Conservation (phyloP, 64 coral and sea anemone genomes). For the Trachythela sp. region DNA sequence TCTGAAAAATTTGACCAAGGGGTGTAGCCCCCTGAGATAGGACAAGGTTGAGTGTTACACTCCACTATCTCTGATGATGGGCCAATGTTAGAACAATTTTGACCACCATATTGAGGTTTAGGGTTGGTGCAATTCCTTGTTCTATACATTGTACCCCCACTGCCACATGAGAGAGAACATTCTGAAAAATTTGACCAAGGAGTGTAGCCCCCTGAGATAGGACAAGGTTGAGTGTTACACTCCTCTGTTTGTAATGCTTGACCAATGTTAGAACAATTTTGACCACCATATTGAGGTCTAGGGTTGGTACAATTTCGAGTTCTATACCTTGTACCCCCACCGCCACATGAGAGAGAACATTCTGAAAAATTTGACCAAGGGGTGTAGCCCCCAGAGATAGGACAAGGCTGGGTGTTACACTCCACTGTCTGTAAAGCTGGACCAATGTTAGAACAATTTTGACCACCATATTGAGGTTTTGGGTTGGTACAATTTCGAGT, state of each 20-base stretch:
- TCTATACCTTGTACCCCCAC: slow-evolving; percentile 13
- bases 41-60: not conserved
- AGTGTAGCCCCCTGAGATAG: slow-evolving; percentile 56
- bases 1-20: slow-evolving; percentile 38
- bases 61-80: not conserved
- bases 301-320: slow-evolving; percentile 34
- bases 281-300: slow-evolving; percentile 12
- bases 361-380: slow-evolving; percentile 40
- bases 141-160: slow-evolving; percentile 31
- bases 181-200: slow-evolving; percentile 41
- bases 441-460: not conserved
- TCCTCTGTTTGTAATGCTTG: not conserved
- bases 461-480: slow-evolving; percentile 18
- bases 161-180: slow-evolving; percentile 50
- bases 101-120: slow-evolving; percentile 7
- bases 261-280: slow-evolving; percentile 15
- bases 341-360: slow-evolving; percentile 15
- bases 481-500: slow-evolving; percentile 66
- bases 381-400: slow-evolving; percentile 35
- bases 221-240: slow-evolving; percentile 48
- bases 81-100: not conserved
- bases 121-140: slow-evolving; percentile 57
- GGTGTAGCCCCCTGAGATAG: slow-evolving; percentile 32
- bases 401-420: not conserved
- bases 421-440: not conserved